These are phyloP conservation scores for Tolmerus cingulatus DNA, from an alignment of 2,888 invertebrate genomes.

Conservation along the genomic window DNA sequence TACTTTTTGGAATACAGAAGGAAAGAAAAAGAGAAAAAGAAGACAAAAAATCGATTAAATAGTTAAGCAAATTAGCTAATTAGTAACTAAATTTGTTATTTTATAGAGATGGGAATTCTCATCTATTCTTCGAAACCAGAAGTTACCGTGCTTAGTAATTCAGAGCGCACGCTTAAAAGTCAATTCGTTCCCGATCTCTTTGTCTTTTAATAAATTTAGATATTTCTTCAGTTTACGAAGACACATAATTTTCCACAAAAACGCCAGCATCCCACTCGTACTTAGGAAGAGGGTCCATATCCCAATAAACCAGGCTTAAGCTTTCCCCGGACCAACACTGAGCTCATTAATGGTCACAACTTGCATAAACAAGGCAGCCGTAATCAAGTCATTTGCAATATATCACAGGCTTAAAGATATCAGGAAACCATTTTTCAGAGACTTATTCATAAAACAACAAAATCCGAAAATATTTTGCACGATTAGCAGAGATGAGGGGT, in stretches of 20 bases:
- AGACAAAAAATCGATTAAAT: no score
- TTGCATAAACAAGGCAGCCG: constrained; percentile 18
- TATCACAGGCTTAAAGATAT: constrained; percentile 23
- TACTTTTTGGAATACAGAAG: no score
- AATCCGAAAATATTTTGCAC: constrained; percentile 27
- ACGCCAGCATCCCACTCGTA: not conserved
- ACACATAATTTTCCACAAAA: not conserved
- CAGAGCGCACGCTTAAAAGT: not conserved
- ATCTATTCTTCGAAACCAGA: no score
- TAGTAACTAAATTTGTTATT: no score
- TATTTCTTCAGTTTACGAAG: not conserved
- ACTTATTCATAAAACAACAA: constrained; percentile 31
- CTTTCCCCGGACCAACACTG: not conserved
- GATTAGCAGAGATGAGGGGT: not conserved
- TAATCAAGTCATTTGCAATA: constrained; percentile 35
- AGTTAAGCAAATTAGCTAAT: no score
- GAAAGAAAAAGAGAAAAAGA: no score
- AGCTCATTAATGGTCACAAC: constrained; percentile 13
- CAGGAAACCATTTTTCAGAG: constrained; percentile 8
- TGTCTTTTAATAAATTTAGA: not conserved
- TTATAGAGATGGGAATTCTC: no score
- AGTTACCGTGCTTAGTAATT: no score
- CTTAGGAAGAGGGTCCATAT: not conserved
- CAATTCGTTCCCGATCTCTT: not conserved
- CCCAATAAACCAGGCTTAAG: not conserved